Evolutionary conservation across 2,113 vertebrate genomes (phyloP).

Genomic region (Callopanchax toddi): DNA sequence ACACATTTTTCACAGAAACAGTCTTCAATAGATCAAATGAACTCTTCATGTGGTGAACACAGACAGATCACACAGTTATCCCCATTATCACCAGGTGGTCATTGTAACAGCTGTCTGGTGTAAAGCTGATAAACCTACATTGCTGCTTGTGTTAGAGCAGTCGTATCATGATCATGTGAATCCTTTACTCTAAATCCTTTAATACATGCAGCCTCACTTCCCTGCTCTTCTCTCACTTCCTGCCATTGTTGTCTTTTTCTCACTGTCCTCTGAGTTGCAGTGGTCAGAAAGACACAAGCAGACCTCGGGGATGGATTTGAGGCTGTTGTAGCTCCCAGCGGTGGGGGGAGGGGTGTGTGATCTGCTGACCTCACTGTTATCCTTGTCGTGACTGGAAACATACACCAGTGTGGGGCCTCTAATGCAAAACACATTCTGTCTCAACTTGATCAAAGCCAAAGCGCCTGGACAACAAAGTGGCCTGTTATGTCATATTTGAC

Average conservation of each 20-base stretch:
- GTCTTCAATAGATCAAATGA: no score
- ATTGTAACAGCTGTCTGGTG: no score
- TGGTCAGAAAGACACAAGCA: not conserved
- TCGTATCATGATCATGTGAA: no score
- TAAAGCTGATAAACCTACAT: no score
- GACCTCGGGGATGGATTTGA: constrained; percentile 77
- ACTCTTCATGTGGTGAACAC: no score
- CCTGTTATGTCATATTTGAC: constrained; percentile 78
- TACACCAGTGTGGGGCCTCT: constrained; percentile 83
- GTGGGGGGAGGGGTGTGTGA: constrained; percentile 75
- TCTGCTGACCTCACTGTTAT: constrained; percentile 87
- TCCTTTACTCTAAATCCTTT: no score
- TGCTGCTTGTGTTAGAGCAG: no score
- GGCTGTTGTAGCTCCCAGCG: constrained; percentile 65
- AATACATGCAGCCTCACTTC: not conserved
- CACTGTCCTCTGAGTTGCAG: not conserved
- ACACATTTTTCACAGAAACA: no score
- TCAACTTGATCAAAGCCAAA: constrained; percentile 79
- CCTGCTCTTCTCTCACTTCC: constrained; percentile 7
- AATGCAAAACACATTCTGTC: constrained; percentile 80
- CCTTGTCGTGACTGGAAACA: constrained; percentile 90
- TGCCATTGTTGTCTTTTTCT: not conserved
- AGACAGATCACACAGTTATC: no score
- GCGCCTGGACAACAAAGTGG: constrained; percentile 77
- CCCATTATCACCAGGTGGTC: no score